Evolutionary conservation across 1,140 invertebrate species (phyloP).

Genomic region (Cheumatopsyche charites): DNA sequence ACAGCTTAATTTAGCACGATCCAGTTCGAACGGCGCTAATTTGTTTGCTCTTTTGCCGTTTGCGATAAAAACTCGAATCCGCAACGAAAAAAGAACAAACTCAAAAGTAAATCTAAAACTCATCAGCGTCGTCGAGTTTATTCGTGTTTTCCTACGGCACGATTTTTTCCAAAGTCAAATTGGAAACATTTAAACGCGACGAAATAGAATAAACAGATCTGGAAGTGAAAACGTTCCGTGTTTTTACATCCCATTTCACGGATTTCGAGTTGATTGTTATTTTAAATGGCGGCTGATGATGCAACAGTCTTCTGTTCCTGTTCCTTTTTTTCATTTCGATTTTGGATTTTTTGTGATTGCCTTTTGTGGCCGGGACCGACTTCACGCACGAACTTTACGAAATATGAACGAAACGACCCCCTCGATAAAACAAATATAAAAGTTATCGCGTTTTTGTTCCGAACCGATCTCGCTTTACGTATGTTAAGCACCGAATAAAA

Average conservation of each 20-base stretch:
- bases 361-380: background rate
- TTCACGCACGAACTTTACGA: conserved; percentile 16
- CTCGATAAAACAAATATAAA: conserved; percentile 6
- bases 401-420: background rate
- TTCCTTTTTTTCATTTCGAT: background rate
- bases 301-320: background rate
- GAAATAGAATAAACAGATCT: conserved; percentile 25
- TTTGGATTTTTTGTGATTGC: background rate
- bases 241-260: conserved; percentile 36
- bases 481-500: too few species aligned
- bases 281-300: conserved; percentile 31
- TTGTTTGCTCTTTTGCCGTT: too few species aligned
- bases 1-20: conserved; percentile 1
- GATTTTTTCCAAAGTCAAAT: conserved; percentile 2
- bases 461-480: background rate
- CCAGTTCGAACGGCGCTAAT: too few species aligned
- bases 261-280: conserved; percentile 26
- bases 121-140: too few species aligned
- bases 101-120: too few species aligned
- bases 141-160: too few species aligned
- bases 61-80: background rate
- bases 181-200: conserved; percentile 19
- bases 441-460: conserved; percentile 3
- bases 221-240: conserved; percentile 25
- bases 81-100: background rate